These are phyloP conservation scores for Cephus sareptanus DNA, from an alignment of 2,888 invertebrate species.

Conservation along the genomic window DNA sequence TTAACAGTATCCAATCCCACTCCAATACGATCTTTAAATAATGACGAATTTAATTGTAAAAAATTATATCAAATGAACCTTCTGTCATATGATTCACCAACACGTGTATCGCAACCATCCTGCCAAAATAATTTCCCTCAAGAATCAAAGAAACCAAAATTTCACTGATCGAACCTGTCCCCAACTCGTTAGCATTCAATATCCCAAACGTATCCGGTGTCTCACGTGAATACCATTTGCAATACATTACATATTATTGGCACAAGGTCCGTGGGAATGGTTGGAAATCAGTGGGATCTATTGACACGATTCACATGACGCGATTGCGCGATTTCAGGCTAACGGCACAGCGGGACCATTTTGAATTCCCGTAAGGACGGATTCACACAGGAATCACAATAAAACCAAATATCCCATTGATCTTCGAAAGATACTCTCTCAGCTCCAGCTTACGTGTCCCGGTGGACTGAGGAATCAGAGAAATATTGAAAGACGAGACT, in stretches of 20 bases:
- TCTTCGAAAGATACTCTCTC: not conserved
- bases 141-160: not conserved
- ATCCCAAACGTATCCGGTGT: not conserved
- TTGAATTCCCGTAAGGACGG: not conserved
- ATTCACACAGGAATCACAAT: not conserved
- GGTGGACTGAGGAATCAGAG: not conserved
- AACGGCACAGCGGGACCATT: not conserved
- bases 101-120: not conserved
- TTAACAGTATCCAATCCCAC: not conserved
- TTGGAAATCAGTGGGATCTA: not conserved
- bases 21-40: too few relatives aligned
- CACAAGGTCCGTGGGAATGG: not conserved
- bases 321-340: not conserved
- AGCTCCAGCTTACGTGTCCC: not conserved
- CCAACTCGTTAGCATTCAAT: not conserved
- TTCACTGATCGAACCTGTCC: not conserved
- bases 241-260: not conserved
- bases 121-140: not conserved
- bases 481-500: not conserved
- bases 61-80: not conserved
- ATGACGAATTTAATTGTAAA: not conserved
- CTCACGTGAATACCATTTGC: not conserved
- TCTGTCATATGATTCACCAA: not conserved
- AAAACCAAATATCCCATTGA: not conserved
- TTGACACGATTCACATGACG: not conserved